phyloP scores from a whole-genome alignment of 2,113 vertebrate species.

The Pseudolaguvia tuberculata region DNA sequence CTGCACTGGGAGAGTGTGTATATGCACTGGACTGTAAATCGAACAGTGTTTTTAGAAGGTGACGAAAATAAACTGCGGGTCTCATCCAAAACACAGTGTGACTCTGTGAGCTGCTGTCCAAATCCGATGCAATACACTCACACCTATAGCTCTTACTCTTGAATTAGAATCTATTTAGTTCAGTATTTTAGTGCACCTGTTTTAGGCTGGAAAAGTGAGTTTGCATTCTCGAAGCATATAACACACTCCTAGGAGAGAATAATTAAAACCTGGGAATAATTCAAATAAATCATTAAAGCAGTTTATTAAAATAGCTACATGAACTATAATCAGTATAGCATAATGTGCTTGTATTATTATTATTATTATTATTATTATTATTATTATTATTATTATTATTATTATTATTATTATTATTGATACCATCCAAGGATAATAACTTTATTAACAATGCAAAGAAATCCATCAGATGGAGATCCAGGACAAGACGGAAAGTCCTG shows the following conservation, averaged over 20 bases:
- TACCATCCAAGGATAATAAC: too few relatives aligned
- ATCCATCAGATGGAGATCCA: neutral
- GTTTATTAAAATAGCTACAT: too few relatives aligned
- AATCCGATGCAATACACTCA: neutral
- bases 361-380: too few relatives aligned
- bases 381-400: too few relatives aligned
- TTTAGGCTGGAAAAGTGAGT: neutral
- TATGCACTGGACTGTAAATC: conserved; percentile 21
- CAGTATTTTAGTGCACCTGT: conserved; percentile 6
- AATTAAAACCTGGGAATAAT: too few relatives aligned
- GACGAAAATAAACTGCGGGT: conserved; percentile 4
- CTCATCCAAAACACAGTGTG: conserved; percentile 2
- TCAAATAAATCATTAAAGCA: neutral
- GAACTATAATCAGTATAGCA: neutral
- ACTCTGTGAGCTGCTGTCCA: neutral
- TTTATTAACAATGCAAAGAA: neutral
- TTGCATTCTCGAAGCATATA: neutral
- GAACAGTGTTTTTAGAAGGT: conserved; percentile 37
- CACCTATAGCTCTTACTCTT: neutral
- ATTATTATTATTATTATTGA: too few relatives aligned
- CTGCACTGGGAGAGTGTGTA: conserved; percentile 37
- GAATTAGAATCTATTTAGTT: neutral
- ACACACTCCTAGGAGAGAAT: neutral
- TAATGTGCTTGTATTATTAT: neutral
- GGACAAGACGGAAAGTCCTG: conserved; percentile 31